Conservation (phyloP, 2,888 invertebrate genomes). For the Lepetodrilus schrolli region DNA sequence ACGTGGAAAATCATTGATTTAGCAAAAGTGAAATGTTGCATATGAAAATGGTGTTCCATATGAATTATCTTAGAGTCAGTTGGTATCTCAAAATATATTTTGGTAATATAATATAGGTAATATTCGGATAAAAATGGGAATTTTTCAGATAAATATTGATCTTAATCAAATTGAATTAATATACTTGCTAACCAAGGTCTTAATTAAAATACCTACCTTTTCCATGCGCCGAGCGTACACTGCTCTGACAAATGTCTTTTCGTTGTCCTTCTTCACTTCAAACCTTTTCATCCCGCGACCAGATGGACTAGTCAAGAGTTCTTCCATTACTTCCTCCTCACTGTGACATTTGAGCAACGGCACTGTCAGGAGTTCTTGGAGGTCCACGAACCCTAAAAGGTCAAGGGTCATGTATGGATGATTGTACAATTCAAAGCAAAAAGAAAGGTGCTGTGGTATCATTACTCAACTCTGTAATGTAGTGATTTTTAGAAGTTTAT, state of each 20-base stretch:
- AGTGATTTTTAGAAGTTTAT: no score
- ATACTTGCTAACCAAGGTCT: no score
- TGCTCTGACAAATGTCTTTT: constrained; percentile 58
- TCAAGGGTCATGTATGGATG: no score
- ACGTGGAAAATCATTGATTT: no score
- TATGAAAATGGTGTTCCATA: no score
- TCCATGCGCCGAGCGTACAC: constrained; percentile 64
- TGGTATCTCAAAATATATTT: neutral
- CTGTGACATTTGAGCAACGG: constrained; percentile 56
- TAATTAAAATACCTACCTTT: constrained; percentile 43
- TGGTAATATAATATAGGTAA: neutral
- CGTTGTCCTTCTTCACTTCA: constrained; percentile 54
- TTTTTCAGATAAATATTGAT: no score
- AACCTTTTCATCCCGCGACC: constrained; percentile 58
- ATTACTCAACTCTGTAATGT: no score
- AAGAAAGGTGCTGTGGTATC: no score
- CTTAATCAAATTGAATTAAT: no score
- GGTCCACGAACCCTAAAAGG: constrained; percentile 63
- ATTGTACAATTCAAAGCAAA: no score
- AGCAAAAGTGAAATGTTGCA: no score
- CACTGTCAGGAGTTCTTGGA: constrained; percentile 55
- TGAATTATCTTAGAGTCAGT: no score
- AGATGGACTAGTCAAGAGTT: constrained; percentile 54
- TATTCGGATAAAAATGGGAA: neutral
- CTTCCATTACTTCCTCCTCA: constrained; percentile 54